Evolutionary conservation across 2,888 invertebrate genomes (phyloP), one percentile per base, ranked within the genome.

Genomic region (Silvanus unidentatus): DNA sequence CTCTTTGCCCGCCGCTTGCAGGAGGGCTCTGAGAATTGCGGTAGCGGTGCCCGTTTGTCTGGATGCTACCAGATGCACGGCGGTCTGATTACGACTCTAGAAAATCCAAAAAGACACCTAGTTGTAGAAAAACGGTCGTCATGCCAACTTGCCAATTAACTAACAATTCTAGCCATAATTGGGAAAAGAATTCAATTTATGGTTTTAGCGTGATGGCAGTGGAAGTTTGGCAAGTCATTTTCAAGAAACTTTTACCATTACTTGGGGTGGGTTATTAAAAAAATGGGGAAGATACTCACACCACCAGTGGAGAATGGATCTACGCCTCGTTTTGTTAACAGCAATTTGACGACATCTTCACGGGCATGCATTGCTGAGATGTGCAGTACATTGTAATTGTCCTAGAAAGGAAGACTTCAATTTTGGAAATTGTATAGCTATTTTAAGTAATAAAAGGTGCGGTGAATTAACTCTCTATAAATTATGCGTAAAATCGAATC

Each of bases 371-470:
- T 89, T 15, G 95, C 90, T 10, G 96, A 91, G 70, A 95, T 88
- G 74, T 98, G 97, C 42, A 96, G 80, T 27, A 88, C 92, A 74
- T 94, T 96, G 76, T 91, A 88, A 71, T 94, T 94, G 73, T 98
- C 98, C 97, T 98, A 78, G 15, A 75, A 75, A 40, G 27, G n/a
- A n/a, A n/a, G n/a, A 29, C 5, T 28, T 28, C 28, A 28, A 9
- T 28, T 28, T 28, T 28, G 8, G 10, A 9, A 10, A 9, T 28
- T 28, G 28, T 8, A 10, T 42, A 22, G 13, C 16, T 40, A 39
- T 39, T 16, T 39, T 15, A 32, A 29, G 37, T 32, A 14, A 16
- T 13, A 32, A 36, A 35, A 12, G 32, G 32, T 4, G 32, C 32
- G 32, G 32, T 32, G 3, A 32, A 28, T 28, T 28, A 9, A 28